Conservation (phyloP, 2,888 invertebrate species). For the Lamellibrachia columna region DNA sequence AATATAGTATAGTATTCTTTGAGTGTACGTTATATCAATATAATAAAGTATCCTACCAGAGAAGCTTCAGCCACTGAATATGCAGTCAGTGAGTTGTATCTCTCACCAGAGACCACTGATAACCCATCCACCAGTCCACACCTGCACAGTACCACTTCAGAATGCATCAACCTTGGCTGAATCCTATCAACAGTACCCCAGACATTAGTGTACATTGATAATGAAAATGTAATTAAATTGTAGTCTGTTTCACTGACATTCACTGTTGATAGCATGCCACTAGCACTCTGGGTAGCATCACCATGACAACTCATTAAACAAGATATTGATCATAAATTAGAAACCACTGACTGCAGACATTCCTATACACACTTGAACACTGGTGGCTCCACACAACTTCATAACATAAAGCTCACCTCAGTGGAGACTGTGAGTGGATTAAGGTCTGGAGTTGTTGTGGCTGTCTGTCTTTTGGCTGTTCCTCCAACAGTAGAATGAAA, state of each 20-base stretch:
- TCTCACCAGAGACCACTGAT: no score
- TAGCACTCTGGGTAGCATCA: neutral
- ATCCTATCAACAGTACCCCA: neutral
- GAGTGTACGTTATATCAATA: no score
- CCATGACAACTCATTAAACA: neutral
- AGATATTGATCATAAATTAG: neutral
- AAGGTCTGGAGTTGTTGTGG: neutral
- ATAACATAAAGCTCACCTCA: neutral
- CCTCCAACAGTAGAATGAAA: no score
- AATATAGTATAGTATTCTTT: no score
- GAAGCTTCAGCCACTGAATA: no score
- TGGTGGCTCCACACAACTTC: neutral
- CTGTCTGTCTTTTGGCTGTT: neutral
- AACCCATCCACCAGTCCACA: no score
- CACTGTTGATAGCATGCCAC: neutral
- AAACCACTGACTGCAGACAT: neutral
- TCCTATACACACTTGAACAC: neutral
- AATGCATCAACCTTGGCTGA: neutral
- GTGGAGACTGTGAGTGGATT: neutral
- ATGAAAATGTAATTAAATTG: slow-evolving; percentile 7
- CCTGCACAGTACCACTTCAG: neutral
- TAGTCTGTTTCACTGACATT: neutral
- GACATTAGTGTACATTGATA: neutral
- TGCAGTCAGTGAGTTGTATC: no score
- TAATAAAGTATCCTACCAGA: no score